Evolutionary conservation across 2,888 invertebrate species (phyloP).

Genomic region (Himalopsyche tibetana): DNA sequence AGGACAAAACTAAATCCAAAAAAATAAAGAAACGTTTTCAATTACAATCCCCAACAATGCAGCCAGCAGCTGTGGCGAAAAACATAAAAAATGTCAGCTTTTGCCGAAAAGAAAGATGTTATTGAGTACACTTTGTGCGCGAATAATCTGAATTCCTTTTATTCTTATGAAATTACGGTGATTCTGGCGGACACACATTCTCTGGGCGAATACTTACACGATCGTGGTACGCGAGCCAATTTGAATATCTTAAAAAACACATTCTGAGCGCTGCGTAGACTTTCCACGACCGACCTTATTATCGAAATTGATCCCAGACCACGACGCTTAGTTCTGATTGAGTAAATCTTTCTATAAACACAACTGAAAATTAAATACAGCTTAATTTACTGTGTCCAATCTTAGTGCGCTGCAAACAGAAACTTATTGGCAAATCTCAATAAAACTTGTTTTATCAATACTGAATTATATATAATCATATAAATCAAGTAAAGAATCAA

Average conservation of each 20-base stretch:
- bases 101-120: conserved; percentile 42
- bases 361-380: no score
- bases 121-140: conserved; percentile 21
- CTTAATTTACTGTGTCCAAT: no score
- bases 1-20: not conserved
- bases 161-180: conserved; percentile 56
- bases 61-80: conserved; percentile 38
- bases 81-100: not conserved
- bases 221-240: conserved; percentile 59
- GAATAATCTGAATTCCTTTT: conserved; percentile 43
- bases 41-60: conserved; percentile 38
- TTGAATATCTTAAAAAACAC: conserved; percentile 58
- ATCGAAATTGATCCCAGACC: no score
- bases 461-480: no score
- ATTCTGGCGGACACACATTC: conserved; percentile 50
- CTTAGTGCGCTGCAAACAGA: no score
- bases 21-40: conserved; percentile 27
- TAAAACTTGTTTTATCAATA: no score
- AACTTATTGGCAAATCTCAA: no score
- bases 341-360: no score
- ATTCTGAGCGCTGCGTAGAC: conserved; percentile 27
- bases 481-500: no score
- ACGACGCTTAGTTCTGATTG: no score
- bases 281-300: no score
- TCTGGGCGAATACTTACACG: conserved; percentile 60